Base-by-base conservation (phyloP, 1,140 invertebrate species). In the Planococcus citri region DNA sequence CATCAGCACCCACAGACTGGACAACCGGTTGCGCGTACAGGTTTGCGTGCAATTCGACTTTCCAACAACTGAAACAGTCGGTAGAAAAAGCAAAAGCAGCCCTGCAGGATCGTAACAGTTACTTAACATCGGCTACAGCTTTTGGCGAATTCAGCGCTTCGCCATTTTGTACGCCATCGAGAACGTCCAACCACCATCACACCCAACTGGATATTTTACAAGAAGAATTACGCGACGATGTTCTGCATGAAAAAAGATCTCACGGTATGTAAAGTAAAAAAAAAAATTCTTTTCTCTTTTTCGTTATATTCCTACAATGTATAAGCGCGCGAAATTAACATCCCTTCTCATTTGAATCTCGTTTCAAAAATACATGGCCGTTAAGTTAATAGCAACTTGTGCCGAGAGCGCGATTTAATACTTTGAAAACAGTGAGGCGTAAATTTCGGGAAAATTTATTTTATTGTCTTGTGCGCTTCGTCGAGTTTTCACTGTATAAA, bases 1-100 rank as follows among this genome's bases (percentile, higher is more conserved):
- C 68, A 67, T 1, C 71, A 64, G 27, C 71, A 68, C 27, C 69
- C 71, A 41, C 57, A 27, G 22, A 58, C 61, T 37, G 60, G 72
- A 38, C 71, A 60, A 68, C 72, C 21, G 58, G 69, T 38, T 72
- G 71, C 58, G 69, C 71, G 6, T 72, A 72, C 27, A 68, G 71
- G 61, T 86, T 89, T 69, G 76, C 78, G 12, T 82, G 81, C 74
- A 86, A 87, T 76, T 86, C 87, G 70, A 92, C 90, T 14, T 92
- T 92, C 80, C 89, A 92, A 76, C 89, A 92, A 76, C 81, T 92
- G 21, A 93, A 92, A 74, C 90, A 93, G 75, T 91, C 88, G 74
- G 89, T 92, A 25, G 90, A 92, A 76, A 92, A 92, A 77, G 90
- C 90, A 12, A 93, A 93, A 76, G 90, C 90, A 8, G 90, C 89